phyloP scores from a whole-genome alignment of 1,140 invertebrate genomes.

The Antheraea pernyi region DNA sequence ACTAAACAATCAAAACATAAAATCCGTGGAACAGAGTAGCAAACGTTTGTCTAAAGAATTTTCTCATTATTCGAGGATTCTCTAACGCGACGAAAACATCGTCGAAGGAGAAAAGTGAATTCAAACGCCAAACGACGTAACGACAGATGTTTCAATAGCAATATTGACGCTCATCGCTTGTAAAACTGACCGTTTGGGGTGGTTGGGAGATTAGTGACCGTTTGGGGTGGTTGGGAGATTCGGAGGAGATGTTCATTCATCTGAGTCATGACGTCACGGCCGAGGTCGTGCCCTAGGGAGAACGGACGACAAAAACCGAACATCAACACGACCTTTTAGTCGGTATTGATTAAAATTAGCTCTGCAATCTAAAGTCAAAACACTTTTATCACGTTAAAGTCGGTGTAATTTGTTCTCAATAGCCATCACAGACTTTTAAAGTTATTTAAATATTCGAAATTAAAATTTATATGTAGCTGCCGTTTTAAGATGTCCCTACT shows the following conservation, averaged over 20 bases:
- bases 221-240: conserved; percentile 8
- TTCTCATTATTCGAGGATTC: conserved; percentile 9
- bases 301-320: conserved; percentile 45
- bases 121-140: conserved; percentile 31
- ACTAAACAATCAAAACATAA: too few relatives aligned
- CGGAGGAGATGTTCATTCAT: conserved; percentile 63
- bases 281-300: conserved; percentile 62
- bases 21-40: not conserved
- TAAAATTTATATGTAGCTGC: too few relatives aligned
- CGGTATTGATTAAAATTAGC: conserved; percentile 1
- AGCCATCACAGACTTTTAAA: too few relatives aligned
- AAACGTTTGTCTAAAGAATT: not conserved
- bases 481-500: too few relatives aligned
- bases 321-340: conserved; percentile 33
- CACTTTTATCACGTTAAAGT: too few relatives aligned
- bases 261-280: conserved; percentile 58
- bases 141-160: conserved; percentile 49
- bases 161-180: conserved; percentile 50
- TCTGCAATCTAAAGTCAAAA: not conserved
- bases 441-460: too few relatives aligned
- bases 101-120: conserved; percentile 19
- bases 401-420: too few relatives aligned
- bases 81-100: not conserved
- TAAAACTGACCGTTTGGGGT: conserved; percentile 51
- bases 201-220: conserved; percentile 19